phyloP scores from a whole-genome alignment of 2,888 invertebrate species.

The Rotaria sp. region DNA sequence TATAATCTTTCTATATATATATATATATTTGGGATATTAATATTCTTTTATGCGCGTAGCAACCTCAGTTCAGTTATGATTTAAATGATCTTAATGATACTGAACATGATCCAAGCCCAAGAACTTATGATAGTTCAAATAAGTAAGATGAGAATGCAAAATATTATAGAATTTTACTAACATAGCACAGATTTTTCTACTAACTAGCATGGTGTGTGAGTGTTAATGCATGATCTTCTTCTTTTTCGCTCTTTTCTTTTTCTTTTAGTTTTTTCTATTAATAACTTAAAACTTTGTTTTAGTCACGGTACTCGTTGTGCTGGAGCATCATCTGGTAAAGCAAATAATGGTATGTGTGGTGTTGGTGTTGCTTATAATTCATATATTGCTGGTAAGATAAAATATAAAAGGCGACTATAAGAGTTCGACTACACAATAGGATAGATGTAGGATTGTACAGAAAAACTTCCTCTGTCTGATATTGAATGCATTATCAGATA shows the following conservation, averaged over 20 bases:
- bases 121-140: constrained; percentile 39
- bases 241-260: background rate
- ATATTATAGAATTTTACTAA: background rate
- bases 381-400: constrained; percentile 31
- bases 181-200: background rate
- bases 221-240: background rate
- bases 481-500: too few species aligned
- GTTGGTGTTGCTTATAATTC: constrained; percentile 39
- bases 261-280: background rate
- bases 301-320: constrained; percentile 40
- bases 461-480: too few species aligned
- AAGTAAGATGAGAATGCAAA: constrained; percentile 31
- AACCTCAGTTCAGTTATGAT: constrained; percentile 41
- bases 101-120: constrained; percentile 40
- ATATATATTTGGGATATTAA: too few species aligned
- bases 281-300: background rate
- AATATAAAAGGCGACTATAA: background rate
- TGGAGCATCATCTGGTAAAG: constrained; percentile 34
- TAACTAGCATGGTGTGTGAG: constrained; percentile 19
- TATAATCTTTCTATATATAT: background rate
- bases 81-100: constrained; percentile 40
- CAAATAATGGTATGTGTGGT: constrained; percentile 40
- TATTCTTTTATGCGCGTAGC: constrained; percentile 18
- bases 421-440: too few species aligned
- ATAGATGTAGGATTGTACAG: too few species aligned